Conservation (phyloP, 2,888 invertebrate species). For the Gnatocerus cornutus region DNA sequence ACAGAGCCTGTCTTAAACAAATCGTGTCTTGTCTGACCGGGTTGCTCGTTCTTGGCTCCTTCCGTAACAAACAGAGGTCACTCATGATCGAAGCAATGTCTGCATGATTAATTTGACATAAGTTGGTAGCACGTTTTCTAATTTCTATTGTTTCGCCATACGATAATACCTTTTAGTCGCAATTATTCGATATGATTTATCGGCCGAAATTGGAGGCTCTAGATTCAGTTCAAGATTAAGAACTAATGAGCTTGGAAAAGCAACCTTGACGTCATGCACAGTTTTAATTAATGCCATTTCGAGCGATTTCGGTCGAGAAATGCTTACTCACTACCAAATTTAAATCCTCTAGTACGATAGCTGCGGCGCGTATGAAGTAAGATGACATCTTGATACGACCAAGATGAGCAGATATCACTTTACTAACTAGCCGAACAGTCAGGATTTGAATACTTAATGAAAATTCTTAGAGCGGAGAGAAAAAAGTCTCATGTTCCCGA, state of each 20-base stretch:
- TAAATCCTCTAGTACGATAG: conserved; percentile 25
- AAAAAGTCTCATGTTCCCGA: conserved; percentile 5
- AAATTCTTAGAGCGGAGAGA: conserved; percentile 9
- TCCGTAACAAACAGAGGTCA: conserved; percentile 58
- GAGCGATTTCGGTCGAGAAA: conserved; percentile 25
- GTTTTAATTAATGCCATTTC: conserved; percentile 43
- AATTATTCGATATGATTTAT: conserved; percentile 51
- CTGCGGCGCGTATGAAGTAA: conserved; percentile 58
- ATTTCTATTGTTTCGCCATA: conserved; percentile 51
- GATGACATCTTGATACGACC: conserved; percentile 55
- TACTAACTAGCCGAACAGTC: conserved; percentile 57
- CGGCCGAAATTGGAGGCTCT: conserved; percentile 28
- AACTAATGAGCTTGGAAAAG: conserved; percentile 36
- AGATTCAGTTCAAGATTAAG: conserved; percentile 34
- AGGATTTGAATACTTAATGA: conserved; percentile 59
- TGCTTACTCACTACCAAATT: conserved; percentile 43
- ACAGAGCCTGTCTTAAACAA: conserved; percentile 44
- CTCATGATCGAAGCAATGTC: conserved; percentile 50
- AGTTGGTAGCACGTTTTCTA: conserved; percentile 48
- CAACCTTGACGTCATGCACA: conserved; percentile 37
- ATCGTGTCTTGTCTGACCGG: conserved; percentile 59
- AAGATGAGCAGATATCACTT: conserved; percentile 56
- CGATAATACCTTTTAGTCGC: conserved; percentile 39
- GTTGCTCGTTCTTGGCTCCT: conserved; percentile 58
- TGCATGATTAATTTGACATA: conserved; percentile 56